Evolutionary conservation across 1,140 invertebrate genomes (phyloP), one percentile per base, ranked within the genome.

Genomic region (Lepidurus packardi): DNA sequence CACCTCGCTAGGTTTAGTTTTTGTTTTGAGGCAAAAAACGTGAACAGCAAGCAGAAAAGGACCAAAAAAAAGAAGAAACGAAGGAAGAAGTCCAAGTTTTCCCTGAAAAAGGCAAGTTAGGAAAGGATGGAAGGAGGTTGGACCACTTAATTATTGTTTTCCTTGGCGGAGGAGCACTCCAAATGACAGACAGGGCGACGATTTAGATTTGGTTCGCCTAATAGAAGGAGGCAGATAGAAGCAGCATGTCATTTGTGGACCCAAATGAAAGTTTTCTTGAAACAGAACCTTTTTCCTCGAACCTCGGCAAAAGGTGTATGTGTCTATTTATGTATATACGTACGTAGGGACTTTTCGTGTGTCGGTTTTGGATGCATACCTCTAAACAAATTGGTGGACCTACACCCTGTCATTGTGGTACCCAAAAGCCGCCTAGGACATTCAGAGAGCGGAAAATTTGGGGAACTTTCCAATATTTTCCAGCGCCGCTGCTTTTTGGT

Each of bases 141-240:
- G 53, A 21, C 21, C 53, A 16, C 53, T 65, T 65, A 65, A 65
- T 65, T 65, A 65, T 65, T 65, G 21, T 65, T 65, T 65, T 65
- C 53, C 53, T 65, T 65, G 53, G 53, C 53, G 53, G 53, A 65
- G 53, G 53, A 65, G 53, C 53, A 13, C 53, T n/a, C 6, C 53
- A 65, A 65, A 65, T 65, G 53, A 65, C 53, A 65, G 53, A 65
- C 53, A 65, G 53, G 53, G 21, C 53, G 13, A 21, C 53, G 53
- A 65, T 65, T 65, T 65, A 21, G 53, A 65, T 65, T 65, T 65
- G 53, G 53, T 65, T 65, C 53, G 53, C 53, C 16, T 65, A 65
- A 65, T 65, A 65, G 53, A 21, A 65, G 21, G 53, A 21, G 53
- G 21, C 21, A 21, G 53, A 11, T n/a, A n/a, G 53, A 65, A 65